Evolutionary conservation across 1,140 invertebrate genomes (phyloP), one percentile per base, ranked within the genome.

Genomic region (Danaus plexippus): DNA sequence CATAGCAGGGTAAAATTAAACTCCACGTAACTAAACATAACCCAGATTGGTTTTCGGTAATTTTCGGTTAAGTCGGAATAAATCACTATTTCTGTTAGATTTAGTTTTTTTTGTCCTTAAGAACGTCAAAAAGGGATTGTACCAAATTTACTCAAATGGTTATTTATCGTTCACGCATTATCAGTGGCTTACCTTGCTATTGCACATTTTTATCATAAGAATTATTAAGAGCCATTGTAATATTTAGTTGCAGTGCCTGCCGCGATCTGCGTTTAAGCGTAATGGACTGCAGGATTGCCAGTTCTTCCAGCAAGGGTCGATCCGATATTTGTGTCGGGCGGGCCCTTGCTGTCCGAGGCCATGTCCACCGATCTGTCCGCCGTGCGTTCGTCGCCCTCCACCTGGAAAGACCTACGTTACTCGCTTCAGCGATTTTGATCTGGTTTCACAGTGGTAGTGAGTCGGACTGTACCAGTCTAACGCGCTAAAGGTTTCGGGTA

Each of bases 211-310:
- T 8, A 8, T 32, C 22, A 32, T 32, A 32, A 32, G 22, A 32
- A 32, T 32, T 32, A 32, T 32, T 32, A 32, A 32, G 22, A 32
- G 22, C 22, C 22, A 5, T 32, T 32, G 22, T 32, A 32, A 32
- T 32, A 32, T 32, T 63, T 59, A 88, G 87, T 76, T 88, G 53
- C 75, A 76, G 71, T 87, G 82, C 57, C 75, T 88, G 50, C 87
- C 87, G 52, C 70, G 80, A 52, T 86, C 87, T 55, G 87, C 87
- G 15, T 88, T 86, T 80, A 88, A 88, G 68, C 78, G 85, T 42
- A 88, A 88, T 65, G 87, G 85, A 9, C 71, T 88, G 49, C 87
- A 88, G 63, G 87, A 88, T 56, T 77, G 72, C 64, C 84, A 87
- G 65, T 87, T 72, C 69, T 87, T 86, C 62, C 81, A 87, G 63